Evolutionary conservation across 2,888 invertebrate species (phyloP), one percentile per base, ranked within the genome.

Genomic region (Encarsia formosa): DNA sequence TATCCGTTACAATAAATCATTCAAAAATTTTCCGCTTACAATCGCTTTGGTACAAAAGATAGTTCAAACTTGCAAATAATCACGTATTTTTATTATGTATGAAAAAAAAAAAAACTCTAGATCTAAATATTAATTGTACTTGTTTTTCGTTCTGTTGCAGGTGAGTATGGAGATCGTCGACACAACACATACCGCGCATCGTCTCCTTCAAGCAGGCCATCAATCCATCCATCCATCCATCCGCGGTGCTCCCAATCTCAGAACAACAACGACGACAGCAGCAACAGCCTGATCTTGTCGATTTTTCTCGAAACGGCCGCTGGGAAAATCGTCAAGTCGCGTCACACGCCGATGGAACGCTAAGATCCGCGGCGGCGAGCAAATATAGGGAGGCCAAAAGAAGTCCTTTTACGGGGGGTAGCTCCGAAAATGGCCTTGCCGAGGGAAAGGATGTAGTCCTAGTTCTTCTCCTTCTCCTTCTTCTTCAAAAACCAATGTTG

Each of bases 401-500:
- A 34, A 32, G 22, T 42, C 59, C 59, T 52, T 61, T 60, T 61
- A 61, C 56, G 57, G 59, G 54, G 41, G 34, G 43, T 44, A 34
- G 32, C 42, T 51, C 60, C 61, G 57, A 61, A 61, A 61, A 60
- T 61, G 61, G 61, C 52, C 52, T 41, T 40, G 42, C 47, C 47
- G 57, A 59, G 63, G 16, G 16, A 34, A 26, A 26, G 26, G 8
- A 5, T 26, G 26, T 8, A 26, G 11, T 26, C 26, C n/a, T n/a
- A n/a, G n/a, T n/a, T n/a, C n/a, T n/a, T n/a, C n/a, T n/a, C n/a
- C n/a, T n/a, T n/a, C n/a, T 29, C 29, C 29, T 29, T 29, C 8
- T 9, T 29, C 8, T 29, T 8, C 29, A 29, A 29, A 29, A 29
- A 9, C 29, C 29, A 13, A 29, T 13, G 8, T 29, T 29, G 29